These are phyloP conservation scores for Rhamphomyia laevipes DNA, from an alignment of 2,888 invertebrate species.

Conservation along the genomic window DNA sequence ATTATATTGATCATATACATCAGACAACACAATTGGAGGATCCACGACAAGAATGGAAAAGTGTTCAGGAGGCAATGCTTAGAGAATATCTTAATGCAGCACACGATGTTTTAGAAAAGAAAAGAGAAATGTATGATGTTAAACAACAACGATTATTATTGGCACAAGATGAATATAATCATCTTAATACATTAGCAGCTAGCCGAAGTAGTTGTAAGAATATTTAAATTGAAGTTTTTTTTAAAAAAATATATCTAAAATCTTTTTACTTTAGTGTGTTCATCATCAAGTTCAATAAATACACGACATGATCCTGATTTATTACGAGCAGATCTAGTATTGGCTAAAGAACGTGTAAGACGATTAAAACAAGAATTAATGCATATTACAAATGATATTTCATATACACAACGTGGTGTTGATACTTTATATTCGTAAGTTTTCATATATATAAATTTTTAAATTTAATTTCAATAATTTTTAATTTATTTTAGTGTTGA, in stretches of 20 bases:
- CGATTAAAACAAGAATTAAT: constrained; percentile 79
- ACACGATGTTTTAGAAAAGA: constrained; percentile 90
- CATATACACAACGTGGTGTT: constrained; percentile 82
- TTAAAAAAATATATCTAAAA: background rate
- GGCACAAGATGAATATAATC: constrained; percentile 93
- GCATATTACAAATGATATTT: constrained; percentile 84
- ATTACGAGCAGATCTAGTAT: constrained; percentile 79
- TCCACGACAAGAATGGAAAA: constrained; percentile 92
- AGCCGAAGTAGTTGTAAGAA: constrained; percentile 83
- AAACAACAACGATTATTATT: constrained; percentile 87
- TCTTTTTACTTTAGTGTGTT: constrained; percentile 60
- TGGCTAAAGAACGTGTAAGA: constrained; percentile 80
- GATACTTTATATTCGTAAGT: constrained; percentile 58
- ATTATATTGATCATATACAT: constrained; percentile 94
- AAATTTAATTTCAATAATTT: constrained; percentile 7
- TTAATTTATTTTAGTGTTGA: constrained; percentile 53
- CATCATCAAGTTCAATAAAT: constrained; percentile 75
- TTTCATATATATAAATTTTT: constrained; percentile 1
- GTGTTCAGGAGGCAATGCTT: constrained; percentile 93
- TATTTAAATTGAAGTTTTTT: background rate
- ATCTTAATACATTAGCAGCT: constrained; percentile 79
- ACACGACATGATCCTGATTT: constrained; percentile 92
- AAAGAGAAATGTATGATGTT: constrained; percentile 91
- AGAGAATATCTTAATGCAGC: constrained; percentile 92
- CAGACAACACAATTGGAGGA: constrained; percentile 95